phyloP scores from a whole-genome alignment of 2,797 vertebrate genomes.

The Taenioides sp. region DNA sequence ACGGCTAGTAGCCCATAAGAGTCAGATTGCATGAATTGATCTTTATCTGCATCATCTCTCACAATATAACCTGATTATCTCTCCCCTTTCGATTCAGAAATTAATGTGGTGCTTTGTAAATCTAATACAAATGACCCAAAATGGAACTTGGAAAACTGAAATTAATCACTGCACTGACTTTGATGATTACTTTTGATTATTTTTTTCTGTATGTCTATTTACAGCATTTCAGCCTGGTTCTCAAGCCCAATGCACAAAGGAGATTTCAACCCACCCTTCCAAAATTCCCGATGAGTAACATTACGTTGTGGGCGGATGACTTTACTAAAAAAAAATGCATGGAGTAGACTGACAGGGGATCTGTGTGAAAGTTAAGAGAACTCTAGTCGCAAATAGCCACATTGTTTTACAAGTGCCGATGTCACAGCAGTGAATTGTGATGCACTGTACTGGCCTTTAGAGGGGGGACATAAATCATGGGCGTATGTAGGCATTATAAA shows the following conservation, averaged over 20 bases:
- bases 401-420: slow-evolving; percentile 54
- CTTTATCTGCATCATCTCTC: slow-evolving; percentile 47
- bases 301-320: slow-evolving; percentile 23
- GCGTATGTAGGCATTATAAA: slow-evolving; percentile 21
- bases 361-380: slow-evolving; percentile 53
- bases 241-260: slow-evolving; percentile 1
- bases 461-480: slow-evolving; percentile 57
- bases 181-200: slow-evolving; percentile 38
- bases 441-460: slow-evolving; percentile 38
- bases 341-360: slow-evolving; percentile 20
- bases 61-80: slow-evolving; percentile 58
- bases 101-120: slow-evolving; percentile 36
- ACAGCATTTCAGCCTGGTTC: not conserved
- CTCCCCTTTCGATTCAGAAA: slow-evolving; percentile 51
- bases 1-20: slow-evolving; percentile 6
- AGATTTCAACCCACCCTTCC: slow-evolving; percentile 16
- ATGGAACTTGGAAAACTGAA: slow-evolving; percentile 50
- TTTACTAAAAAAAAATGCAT: slow-evolving; percentile 18
- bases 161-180: slow-evolving; percentile 54
- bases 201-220: slow-evolving; percentile 34
- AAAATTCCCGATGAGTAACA: slow-evolving; percentile 31
- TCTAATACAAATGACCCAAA: slow-evolving; percentile 61
- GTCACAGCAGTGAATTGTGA: slow-evolving; percentile 55
- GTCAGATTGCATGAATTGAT: slow-evolving; percentile 25
- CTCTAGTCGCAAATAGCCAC: slow-evolving; percentile 42